Conservation (phyloP, 2,888 invertebrate species). For the Volucella bombylans region DNA sequence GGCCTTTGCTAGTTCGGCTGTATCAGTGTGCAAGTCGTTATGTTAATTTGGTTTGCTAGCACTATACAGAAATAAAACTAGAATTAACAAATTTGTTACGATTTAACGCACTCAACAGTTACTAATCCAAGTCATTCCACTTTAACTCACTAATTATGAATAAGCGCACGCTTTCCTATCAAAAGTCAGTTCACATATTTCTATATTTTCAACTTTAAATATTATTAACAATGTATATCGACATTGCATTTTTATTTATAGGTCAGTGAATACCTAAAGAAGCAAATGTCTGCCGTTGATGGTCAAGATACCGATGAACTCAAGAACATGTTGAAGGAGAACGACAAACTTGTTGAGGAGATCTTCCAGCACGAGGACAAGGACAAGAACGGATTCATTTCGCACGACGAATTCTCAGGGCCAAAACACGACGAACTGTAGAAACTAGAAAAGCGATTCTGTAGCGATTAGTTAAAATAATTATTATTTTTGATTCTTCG, state of each 20-base stretch:
- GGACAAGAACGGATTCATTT: conserved; percentile 97
- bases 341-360: conserved; percentile 96
- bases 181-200: not conserved
- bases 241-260: conserved; percentile 80
- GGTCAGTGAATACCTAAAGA: conserved; percentile 95
- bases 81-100: not conserved
- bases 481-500: conserved; percentile 46
- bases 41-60: too few relatives aligned
- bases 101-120: not conserved
- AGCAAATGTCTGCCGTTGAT: conserved; percentile 93
- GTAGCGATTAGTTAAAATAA: conserved; percentile 63
- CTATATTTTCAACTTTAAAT: conserved; percentile 1
- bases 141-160: conserved; percentile 29
- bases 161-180: conserved; percentile 28
- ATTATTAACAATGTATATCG: conserved; percentile 15
- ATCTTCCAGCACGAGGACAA: conserved; percentile 99
- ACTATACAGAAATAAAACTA: too few relatives aligned
- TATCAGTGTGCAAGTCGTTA: too few relatives aligned
- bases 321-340: conserved; percentile 92
- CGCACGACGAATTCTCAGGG: conserved; percentile 97
- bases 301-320: conserved; percentile 90
- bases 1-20: too few relatives aligned
- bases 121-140: conserved; percentile 36
- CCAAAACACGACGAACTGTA: conserved; percentile 98
- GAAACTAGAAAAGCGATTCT: conserved; percentile 13